Evolutionary conservation across 1,140 invertebrate species (phyloP), one percentile per base, ranked within the genome.

Genomic region (Cyclina sinensis): DNA sequence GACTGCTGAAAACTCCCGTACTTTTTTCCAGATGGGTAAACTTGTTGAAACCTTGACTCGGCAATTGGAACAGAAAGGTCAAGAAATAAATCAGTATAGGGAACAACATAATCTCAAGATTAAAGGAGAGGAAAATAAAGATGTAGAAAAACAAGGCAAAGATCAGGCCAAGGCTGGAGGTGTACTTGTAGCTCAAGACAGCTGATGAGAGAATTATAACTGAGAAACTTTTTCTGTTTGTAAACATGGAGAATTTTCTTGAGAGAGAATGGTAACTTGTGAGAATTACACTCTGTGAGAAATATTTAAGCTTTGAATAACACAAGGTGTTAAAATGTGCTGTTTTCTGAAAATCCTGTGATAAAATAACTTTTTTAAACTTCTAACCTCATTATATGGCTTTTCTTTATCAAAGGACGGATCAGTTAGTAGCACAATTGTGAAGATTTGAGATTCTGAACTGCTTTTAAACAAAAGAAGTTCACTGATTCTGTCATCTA

Each of bases 81-180:
- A 97, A 74, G 98, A 99, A 96, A 97, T 99, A 48, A 98, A 99
- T 94, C 97, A 98, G 90, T 99, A 98, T 95, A 98, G 98, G 94
- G 98, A 99, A 94, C 97, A 98, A 92, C 96, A 99, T 93, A 98
- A 98, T 94, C 98, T 99, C 91, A 94, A 95, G 82, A 95, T 97
- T 37, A 94, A 95, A 39, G 96, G 96, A 24, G 95, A 96, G 83
- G 95, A 95, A 11, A 88, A 79, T 30, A 95, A 94, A 46, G 90
- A 91, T 12, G 79, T 76, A 59, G 91, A 92, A 18, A 91, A 92
- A 79, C 80, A 92, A 35, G 87, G 91, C 9, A 88, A 92, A 65
- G 87, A 92, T 48, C 87, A 91, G 24, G 88, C 92, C 39, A 91
- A 92, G 3, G 86, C 91, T 54, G 68, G 89, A 21, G 92, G 94